Base-by-base conservation (phyloP, 2,888 invertebrate species). In the Nemapogon koenigi region DNA sequence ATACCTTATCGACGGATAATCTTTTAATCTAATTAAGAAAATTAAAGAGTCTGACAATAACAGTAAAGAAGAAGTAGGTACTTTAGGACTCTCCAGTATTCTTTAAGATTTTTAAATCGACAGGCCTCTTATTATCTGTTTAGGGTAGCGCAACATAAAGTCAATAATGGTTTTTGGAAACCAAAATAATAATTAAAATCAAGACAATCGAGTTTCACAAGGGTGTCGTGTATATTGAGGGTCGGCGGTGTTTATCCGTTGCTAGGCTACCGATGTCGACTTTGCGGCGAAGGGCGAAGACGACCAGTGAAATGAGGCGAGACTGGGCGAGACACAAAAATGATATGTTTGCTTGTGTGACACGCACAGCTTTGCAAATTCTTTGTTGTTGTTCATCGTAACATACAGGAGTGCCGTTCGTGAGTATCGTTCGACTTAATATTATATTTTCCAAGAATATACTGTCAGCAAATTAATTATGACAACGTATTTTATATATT, bases 251-350 rank as follows among this genome's bases (percentile, higher is more conserved):
- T 71, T 66, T 68, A 69, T 65, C 55, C 59, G 55, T 62, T 58
- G 57, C 62, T 63, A 65, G 64, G 64, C 64, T 64, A 62, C 62
- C 52, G 56, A 52, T 55, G 56, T 52, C 55, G 56, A 58, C 57
- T 62, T 64, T 63, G 64, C n/a, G n/a, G 65, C 59, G 65, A 55
- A 62, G 63, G 62, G 64, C 55, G 50, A 58, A 62, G 58, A 62
- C 55, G 59, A 53, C 55, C 51, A 55, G 59, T 61, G 61, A 67
- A 69, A 69, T 66, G 65, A 64, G 58, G 55, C 67, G 64, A 57
- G 57, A 64, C 60, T 61, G 55, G 46, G 7, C 22, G 22, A 22
- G 26, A 16, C 43, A 62, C 59, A 60, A 64, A 65, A 63, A 62
- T 64, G 54, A 64, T 66, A 63, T 60, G 57, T 68, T 64, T 66